phyloP scores from a whole-genome alignment of 1,140 invertebrate genomes.

The Coelopa frigida region DNA sequence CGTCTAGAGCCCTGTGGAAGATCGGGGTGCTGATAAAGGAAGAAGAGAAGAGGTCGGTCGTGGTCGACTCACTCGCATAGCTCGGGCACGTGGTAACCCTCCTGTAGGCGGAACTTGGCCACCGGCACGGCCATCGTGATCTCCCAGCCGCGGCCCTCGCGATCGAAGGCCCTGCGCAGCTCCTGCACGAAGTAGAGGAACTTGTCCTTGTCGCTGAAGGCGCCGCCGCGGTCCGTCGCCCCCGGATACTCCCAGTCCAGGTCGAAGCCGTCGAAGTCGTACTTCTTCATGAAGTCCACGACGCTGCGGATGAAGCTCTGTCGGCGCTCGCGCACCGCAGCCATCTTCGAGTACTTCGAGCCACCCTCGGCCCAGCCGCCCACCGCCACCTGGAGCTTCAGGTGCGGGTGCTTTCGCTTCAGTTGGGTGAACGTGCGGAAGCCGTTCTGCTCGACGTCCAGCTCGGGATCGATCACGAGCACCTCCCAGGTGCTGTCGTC shows the following conservation, averaged over 20 bases:
- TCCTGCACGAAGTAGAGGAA: slow-evolving; percentile 81
- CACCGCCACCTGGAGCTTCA: slow-evolving; percentile 74
- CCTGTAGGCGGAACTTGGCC: slow-evolving; percentile 74
- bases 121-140: slow-evolving; percentile 81
- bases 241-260: slow-evolving; percentile 82
- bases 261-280: slow-evolving; percentile 75
- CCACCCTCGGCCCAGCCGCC: slow-evolving; percentile 86
- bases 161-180: slow-evolving; percentile 67
- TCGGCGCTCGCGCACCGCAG: slow-evolving; percentile 58
- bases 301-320: slow-evolving; percentile 67
- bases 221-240: slow-evolving; percentile 75
- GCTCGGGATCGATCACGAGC: slow-evolving; percentile 71
- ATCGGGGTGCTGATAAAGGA: no score
- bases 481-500: slow-evolving; percentile 69
- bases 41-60: neutral
- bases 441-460: slow-evolving; percentile 68
- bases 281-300: slow-evolving; percentile 69
- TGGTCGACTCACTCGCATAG: slow-evolving; percentile 64
- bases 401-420: slow-evolving; percentile 59
- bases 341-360: slow-evolving; percentile 75
- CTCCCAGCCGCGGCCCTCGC: slow-evolving; percentile 68
- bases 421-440: slow-evolving; percentile 77
- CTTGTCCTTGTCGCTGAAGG: slow-evolving; percentile 71
- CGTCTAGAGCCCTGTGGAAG: slow-evolving; percentile 58
- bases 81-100: slow-evolving; percentile 83